Evolutionary conservation across 1,140 invertebrate species (phyloP), one percentile per base, ranked within the genome.

Genomic region (Saccostrea cuccullata): DNA sequence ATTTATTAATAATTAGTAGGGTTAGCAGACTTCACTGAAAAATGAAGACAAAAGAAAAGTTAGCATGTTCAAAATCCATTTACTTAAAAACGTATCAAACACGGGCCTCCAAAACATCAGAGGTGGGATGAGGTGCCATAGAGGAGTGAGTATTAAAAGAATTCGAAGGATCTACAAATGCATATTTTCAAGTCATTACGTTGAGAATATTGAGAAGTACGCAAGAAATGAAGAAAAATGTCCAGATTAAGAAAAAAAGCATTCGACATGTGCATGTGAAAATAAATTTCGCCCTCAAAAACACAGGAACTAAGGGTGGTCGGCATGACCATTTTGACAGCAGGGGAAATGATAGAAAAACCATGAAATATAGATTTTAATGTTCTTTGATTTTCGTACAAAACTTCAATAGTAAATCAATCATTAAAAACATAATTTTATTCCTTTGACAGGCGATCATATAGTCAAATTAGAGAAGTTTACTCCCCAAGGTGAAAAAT

Each of bases 341-440:
- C 58, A 60, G 17, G 4, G 26, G 8, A 73, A 73, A 73, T 73
- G 67, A 77, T 77, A 13, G 70, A 77, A 77, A 30, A 26, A 77
- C 23, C 70, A 77, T 77, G 30, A 77, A 36, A 77, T 30, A 36
- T 77, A 26, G 23, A 5, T 13, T 36, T 36, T 11, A 4, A 77
- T 77, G 70, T 30, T 77, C 70, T 77, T 77, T 77, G 70, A 77
- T 77, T 77, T 77, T 30, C 30, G 9, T 30, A 30, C 70, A 77
- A 77, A 11, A 77, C 70, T 77, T 77, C 70, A 77, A 77, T 77
- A 77, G 70, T 77, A 77, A 77, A 77, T 77, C 70, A 77, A 77
- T 77, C 70, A 77, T 77, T 36, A 36, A 77, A 77, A 77, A 30
- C 11, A 36, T 12, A 26, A 26, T 77, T 77, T 77, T 15, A 30